Evolutionary conservation across 2,888 invertebrate species (phyloP), one percentile per base, ranked within the genome.

Genomic region (Diabrotica balteata): DNA sequence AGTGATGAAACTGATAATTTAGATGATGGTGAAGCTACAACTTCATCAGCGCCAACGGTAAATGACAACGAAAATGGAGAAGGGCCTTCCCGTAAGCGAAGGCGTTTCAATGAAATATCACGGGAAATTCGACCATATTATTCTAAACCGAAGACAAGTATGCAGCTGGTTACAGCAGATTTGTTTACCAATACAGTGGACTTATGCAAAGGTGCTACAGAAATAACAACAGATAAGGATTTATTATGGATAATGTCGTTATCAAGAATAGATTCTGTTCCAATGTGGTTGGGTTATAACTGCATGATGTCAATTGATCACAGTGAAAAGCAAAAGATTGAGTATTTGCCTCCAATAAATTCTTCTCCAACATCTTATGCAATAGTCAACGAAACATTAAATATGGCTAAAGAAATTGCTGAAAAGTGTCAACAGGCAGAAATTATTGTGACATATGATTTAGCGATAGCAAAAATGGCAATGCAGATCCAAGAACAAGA

Each of bases 271-370:
- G 70, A 69, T 73, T 75, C 72, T 57, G 57, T 70, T 66, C 77
- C 77, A n/a, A 75, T 76, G 78, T 79, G 78, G 78, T 57, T 77
- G 46, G 77, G 78, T 67, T 79, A 70, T 54, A 80, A 79, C 58
- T 67, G 58, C 57, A n/a, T 63, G 51, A 63, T 63, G 11, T 67
- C 54, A n/a, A 43, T 8, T 8, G 67, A 67, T 43, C 58, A 3
- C 32, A 63, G 63, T 63, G 67, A 59, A 51, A 67, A 4, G 43
- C 67, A 67, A n/a, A 67, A 54, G 8, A 54, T 67, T n/a, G 57
- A 55, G 32, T 67, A 67, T 52, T 52, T 58, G 11, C 62, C 67
- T 52, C 67, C 46, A n/a, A 67, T 67, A 7, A 65, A 68, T 60
- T 65, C 50, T 9, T 65, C 60, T 0, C 65, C 68, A 60, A 65